These are phyloP conservation scores for Pongo pygmaeus DNA, from an alignment of 2,113 vertebrate genomes.

Conservation along the genomic window DNA sequence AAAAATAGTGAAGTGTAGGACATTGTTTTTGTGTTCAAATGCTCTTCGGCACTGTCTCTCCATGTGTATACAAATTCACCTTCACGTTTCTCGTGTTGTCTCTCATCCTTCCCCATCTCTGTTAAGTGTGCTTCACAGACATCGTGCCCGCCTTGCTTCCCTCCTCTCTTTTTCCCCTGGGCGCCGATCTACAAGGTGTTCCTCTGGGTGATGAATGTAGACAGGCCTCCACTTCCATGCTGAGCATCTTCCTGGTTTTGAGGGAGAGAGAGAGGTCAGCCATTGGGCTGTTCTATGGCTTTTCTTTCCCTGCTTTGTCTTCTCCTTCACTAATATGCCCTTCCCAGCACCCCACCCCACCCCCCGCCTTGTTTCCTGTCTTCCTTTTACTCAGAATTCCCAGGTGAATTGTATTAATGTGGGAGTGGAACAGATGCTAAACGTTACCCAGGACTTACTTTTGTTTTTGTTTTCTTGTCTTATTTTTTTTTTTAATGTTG, in stretches of 20 bases:
- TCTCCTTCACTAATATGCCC: conserved; percentile 72
- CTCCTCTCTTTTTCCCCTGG: conserved; percentile 44
- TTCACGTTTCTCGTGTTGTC: accelerated
- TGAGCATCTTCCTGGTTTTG: conserved; percentile 75
- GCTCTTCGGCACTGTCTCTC: conserved; percentile 77
- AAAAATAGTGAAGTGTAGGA: conserved; percentile 78
- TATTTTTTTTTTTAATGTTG: conserved; percentile 81
- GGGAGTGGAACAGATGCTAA: conserved; percentile 85
- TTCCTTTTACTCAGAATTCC: conserved; percentile 81
- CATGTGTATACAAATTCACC: not conserved
- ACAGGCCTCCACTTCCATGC: conserved; percentile 74
- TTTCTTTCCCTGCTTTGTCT: conserved; percentile 64
- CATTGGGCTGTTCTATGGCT: conserved; percentile 74
- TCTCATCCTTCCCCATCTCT: conserved; percentile 1
- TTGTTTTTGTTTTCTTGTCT: conserved; percentile 54
- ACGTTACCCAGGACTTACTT: conserved; percentile 84
- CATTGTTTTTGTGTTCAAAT: conserved; percentile 78
- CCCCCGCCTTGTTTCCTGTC: conserved; percentile 61
- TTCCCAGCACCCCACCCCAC: not conserved
- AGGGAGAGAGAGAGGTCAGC: conserved; percentile 62
- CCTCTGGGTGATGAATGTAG: conserved; percentile 76
- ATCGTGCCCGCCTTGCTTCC: accelerated
- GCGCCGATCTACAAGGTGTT: conserved; percentile 80
- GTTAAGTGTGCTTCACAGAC: not conserved
- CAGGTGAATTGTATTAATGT: conserved; percentile 84